Base-by-base conservation (phyloP, 2,888 invertebrate genomes). In the Pantelozetes paolii region DNA sequence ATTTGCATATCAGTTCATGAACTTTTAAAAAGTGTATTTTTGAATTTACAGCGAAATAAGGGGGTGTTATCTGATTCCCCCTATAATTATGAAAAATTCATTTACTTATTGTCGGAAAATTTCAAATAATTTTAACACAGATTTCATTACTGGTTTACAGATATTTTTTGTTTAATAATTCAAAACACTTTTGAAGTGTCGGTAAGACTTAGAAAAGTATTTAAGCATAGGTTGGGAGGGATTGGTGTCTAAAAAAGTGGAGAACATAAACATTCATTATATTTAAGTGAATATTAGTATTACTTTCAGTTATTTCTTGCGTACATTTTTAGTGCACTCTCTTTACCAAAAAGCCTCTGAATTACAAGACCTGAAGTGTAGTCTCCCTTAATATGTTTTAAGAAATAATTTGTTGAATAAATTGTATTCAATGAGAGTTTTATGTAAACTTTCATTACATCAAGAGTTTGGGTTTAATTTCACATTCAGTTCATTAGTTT, bases 31-130 rank as follows among this genome's bases (percentile, higher is more conserved):
- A 15, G 23, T 36, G 6, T 11, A 64, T 20, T 32, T 36, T 32
- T 59, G 28, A 9, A 32, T 59, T 32, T 64, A n/a, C 11, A n/a
- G n/a, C 3, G 20, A 28, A 64, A 36, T 36, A 36, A 64, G 36
- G 62, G 62, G 32, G 62, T 30, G 62, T 64, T 30, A 64, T 36
- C 32, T n/a, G 36, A 64, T 36, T 64, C 62, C 13, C 32, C 36
- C 30, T 15, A 64, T 64, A 64, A 64, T 64, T 64, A 64, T 64
- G n/a, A n/a, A 36, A 64, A 64, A 64, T 11, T 64, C 62, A 64
- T 64, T 64, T 36, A 20, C 30, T 26, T 30, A 57, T 13, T 8
- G 57, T 57, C 57, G 57, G 57, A 57, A 13, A 18, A 13, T 30
- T 57, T 57, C 28, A 30, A 57, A 57, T 30, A 30, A 57, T 30